These are phyloP conservation scores for Elgaria multicarinata DNA, from an alignment of 2,113 vertebrate species.

Conservation along the genomic window DNA sequence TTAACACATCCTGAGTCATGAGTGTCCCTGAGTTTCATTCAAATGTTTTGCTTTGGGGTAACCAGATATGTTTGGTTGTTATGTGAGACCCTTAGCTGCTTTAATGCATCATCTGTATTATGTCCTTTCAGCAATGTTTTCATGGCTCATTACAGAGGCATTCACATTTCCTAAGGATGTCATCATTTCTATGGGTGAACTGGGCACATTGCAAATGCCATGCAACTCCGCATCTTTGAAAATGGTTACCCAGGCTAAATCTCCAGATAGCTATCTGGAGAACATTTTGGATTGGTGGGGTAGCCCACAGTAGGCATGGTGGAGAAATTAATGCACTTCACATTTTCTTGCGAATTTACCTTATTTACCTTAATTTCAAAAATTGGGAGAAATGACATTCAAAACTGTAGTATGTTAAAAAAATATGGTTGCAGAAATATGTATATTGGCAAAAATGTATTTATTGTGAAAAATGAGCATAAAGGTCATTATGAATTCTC, in stretches of 20 bases:
- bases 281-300: no score
- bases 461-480: no score
- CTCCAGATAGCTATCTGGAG: neutral
- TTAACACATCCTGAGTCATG: neutral
- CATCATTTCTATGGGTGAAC: conserved; percentile 30
- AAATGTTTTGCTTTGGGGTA: conserved; percentile 23
- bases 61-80: neutral
- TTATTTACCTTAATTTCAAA: no score
- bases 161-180: neutral
- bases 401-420: no score
- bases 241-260: neutral
- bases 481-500: no score
- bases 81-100: neutral
- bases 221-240: neutral
- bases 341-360: no score
- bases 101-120: neutral
- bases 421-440: no score
- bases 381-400: no score
- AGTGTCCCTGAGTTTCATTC: neutral
- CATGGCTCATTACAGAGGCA: conserved; percentile 10
- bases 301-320: no score
- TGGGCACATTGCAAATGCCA: neutral
- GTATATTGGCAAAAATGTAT: no score
- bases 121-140: conserved; percentile 28
- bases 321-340: no score